Conservation (phyloP, 1,140 invertebrate genomes). For the Marisa cornuarietis region DNA sequence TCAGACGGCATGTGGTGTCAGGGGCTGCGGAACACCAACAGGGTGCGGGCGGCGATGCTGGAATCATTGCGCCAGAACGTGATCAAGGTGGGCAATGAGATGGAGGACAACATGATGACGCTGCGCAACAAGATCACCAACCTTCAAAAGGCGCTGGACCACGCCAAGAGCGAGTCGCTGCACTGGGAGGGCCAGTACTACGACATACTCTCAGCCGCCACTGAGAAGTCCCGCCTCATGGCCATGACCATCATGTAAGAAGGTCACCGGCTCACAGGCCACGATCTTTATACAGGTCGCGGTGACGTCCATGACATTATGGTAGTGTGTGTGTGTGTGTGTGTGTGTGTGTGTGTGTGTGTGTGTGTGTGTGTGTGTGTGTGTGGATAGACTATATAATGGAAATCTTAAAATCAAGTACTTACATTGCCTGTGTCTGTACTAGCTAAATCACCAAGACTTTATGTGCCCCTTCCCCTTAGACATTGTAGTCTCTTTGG, state of each 20-base stretch:
- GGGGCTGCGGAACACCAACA: neutral
- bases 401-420: no score
- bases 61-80: slow-evolving; percentile 3
- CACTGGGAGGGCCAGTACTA: slow-evolving; percentile 16
- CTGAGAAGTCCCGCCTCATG: slow-evolving; percentile 10
- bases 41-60: neutral
- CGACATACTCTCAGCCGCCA: neutral
- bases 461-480: no score
- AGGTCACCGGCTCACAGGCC: no score
- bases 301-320: no score
- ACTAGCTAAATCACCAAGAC: no score
- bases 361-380: no score
- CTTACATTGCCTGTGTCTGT: no score
- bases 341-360: no score
- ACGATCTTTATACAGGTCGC: no score
- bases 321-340: no score
- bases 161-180: neutral
- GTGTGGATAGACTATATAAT: no score
- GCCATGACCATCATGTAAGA: slow-evolving; percentile 7
- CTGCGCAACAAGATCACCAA: slow-evolving; percentile 20
- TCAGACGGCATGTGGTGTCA: neutral
- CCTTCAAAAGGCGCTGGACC: slow-evolving; percentile 14
- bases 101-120: slow-evolving; percentile 16
- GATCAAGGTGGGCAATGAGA: slow-evolving; percentile 1
- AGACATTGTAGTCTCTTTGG: no score